These are phyloP conservation scores for Procambarus clarkii DNA, from an alignment of 1,140 invertebrate species.

Conservation along the genomic window DNA sequence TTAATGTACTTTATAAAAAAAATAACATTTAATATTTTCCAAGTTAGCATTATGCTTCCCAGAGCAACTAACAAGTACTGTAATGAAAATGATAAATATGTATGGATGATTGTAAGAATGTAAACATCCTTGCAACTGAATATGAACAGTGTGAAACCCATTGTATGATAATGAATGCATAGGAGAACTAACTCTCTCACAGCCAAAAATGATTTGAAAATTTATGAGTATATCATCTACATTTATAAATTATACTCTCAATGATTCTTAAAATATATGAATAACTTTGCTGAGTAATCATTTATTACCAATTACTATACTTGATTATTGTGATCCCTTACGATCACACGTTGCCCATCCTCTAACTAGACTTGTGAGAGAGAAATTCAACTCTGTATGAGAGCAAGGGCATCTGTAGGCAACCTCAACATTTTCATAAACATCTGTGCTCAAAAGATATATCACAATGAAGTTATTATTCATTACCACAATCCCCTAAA, in stretches of 20 bases:
- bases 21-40: conserved; percentile 9
- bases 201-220: not conserved
- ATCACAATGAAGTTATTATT: not conserved
- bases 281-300: not conserved
- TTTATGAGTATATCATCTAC: not conserved
- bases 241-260: not conserved
- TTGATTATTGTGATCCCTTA: not conserved
- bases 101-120: conserved; percentile 21
- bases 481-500: not conserved
- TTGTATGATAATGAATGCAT: conserved; percentile 15
- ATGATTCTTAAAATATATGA: not conserved
- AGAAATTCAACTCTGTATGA: not conserved
- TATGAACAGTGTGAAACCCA: conserved; percentile 15
- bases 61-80: conserved; percentile 8
- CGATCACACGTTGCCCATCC: not conserved
- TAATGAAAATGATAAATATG: conserved; percentile 40
- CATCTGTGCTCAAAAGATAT: not conserved
- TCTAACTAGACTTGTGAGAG: not conserved
- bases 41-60: not conserved
- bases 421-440: conserved; percentile 8
- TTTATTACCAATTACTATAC: not conserved
- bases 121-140: not conserved
- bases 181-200: conserved; percentile 31
- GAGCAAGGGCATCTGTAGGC: not conserved
- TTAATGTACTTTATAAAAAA: not conserved